Evolutionary conservation across 2,113 vertebrate species (phyloP), one percentile per base, ranked within the genome.

Genomic region (Corythornis madagascariensis): DNA sequence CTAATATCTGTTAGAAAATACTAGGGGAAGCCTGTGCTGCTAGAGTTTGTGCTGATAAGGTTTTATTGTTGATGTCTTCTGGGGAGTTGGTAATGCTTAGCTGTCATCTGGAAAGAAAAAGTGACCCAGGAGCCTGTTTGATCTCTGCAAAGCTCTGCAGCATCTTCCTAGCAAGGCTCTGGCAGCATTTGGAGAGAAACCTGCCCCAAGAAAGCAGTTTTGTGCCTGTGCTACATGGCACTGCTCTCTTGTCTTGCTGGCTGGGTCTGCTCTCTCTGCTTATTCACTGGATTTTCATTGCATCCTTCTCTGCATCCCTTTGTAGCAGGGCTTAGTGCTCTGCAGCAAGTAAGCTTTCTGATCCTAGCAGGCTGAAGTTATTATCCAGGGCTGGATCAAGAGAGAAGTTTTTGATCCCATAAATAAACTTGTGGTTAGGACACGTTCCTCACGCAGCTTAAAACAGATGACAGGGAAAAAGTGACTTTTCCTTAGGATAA

Each of bases 231-330:
- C 13, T 52, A 42, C 70, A 56, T 83, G 13, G 15, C 17, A 5
- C 71, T 74, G 31, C 9, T 78, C 35, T 64, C 69, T 69, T 69
- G 0, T 69, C 45, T n/a, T 79, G 24, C 28, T 76, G 3, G 35
- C 66, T 79, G 19, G 8, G 29, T 75, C 57, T 86, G 21, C 2
- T 83, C 40, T 64, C 43, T 81, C 84, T 71, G 43, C 56, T 76
- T 18, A 45, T 1, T 0, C 13, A 19, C 25, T 53, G 0, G 72
- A 3, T 67, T 93, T 87, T 87, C 12, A 13, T 19, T 83, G 42
- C 28, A 40, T 88, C 33, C 9, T 85, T 76, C 21, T 61, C 60
- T 56, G 55, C 71, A 67, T 86, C 31, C 5, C 4, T 74, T 47
- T 83, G 25, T 47, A 7, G 5, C 31, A 77, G 52, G 11, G 13